Base-by-base conservation (phyloP, 2,113 vertebrate species). In the Smithornis capensis region DNA sequence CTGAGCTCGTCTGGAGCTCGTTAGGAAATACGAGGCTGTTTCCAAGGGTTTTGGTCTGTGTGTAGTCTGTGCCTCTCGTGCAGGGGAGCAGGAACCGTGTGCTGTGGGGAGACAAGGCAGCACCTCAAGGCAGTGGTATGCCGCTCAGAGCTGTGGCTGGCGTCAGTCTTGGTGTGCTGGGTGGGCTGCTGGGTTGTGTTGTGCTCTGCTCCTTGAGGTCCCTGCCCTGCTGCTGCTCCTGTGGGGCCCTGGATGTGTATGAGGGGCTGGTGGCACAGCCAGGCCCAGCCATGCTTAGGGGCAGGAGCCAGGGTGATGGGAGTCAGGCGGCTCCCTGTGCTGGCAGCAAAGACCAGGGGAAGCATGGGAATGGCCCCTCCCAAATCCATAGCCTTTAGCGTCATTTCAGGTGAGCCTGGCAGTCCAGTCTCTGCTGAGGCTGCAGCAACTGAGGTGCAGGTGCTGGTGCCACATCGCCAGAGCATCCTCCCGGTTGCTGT, bases 31-130 rank as follows among this genome's bases (percentile, higher is more conserved):
- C 8, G 47, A 65, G 38, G 16, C 73, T 31, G 60, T 93, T 94
- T 83, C 45, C 23, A 73, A 92, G 45, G 38, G 13, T 29, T 10
- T 7, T 8, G 12, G 40, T 71, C 73, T 60, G 7, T 60, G 55
- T 65, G 87, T 90, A 76, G 9, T 94, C 77, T 89, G 68, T 90
- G 77, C 11, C 44, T 56, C 2, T 3, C 3, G 0, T 1, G 5
- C 3, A 1, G 55, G 75, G 24, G n/a, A n/a, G 44, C 4, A 6
- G 35, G 68, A 64, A 19, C 0, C 0, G 18, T 45, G 53, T 1
- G 1, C 21, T 2, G 0, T 3, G 16, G 55, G 40, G 37, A 21
- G 33, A 15, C 0, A 1, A 11, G n/a, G 38, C 62, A 64, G 69
- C 44, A 38, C 27, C 24, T 25, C 0, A 0, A 19, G 40, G 60